Evolutionary conservation across 2,113 vertebrate species (phyloP), one percentile per base, ranked within the genome.

Genomic region (Symphodus melops): DNA sequence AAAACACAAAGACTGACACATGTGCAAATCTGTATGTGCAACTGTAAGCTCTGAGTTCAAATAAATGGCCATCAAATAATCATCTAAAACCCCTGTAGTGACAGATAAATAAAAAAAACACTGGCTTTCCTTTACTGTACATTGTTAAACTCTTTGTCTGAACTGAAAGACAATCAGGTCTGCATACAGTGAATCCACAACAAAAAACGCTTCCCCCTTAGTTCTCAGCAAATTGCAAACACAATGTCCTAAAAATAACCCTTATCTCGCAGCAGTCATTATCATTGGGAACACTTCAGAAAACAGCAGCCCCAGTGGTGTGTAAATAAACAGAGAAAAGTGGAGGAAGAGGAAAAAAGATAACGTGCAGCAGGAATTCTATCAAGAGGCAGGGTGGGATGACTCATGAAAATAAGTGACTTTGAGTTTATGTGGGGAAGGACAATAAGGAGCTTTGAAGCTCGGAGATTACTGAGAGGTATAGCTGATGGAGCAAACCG

Each of bases 361-460:
- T 79, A 90, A 86, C 88, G 84, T 84, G 54, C 64, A 77, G 79
- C 79, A 68, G 75, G 87, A 90, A 91, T 89, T 89, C 90, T 78
- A 89, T 88, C 89, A 86, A 78, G 84, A 86, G 83, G 68, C 84
- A 77, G 88, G 84, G 81, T 79, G 88, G 88, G 89, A 92, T 92
- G 89, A 90, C 84, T 91, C 90, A 86, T 88, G 86, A 80, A 91
- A 91, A 91, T 84, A 91, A 89, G 89, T 88, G 89, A 89, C 86
- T 92, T 89, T 91, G 86, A 90, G 83, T 90, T 86, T 86, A 85
- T 88, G 86, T 82, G 83, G 72, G 58, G 84, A 89, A 88, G 90
- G 92, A 93, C 89, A 92, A 92, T 92, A 88, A 90, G 82, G 77
- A 83, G 86, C 86, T 91, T 91, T 90, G 89, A 92, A 93, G 86